Conservation (phyloP, 2,797 vertebrate genomes). For the Orientallactaga sibirica region DNA sequence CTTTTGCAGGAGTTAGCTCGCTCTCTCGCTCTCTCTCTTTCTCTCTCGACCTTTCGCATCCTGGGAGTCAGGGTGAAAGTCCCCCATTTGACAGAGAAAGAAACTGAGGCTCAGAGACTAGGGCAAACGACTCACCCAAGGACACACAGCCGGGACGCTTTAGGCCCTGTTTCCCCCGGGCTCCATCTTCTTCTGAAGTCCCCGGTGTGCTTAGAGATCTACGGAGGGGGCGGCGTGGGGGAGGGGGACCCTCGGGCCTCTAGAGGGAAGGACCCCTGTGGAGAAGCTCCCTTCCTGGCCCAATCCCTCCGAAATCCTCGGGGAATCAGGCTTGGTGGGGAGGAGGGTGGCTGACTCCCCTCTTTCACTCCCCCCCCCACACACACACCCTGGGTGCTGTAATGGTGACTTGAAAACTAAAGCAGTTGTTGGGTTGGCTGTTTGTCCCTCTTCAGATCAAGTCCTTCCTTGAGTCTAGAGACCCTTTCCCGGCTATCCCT, state of each 20-base stretch:
- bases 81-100: conserved; percentile 63
- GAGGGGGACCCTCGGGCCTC: conserved; percentile 59
- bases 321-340: not conserved
- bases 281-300: conserved; percentile 46
- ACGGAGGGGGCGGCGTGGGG: conserved; percentile 63
- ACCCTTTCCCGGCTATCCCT: not conserved
- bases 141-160: conserved; percentile 71
- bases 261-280: not conserved
- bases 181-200: conserved; percentile 68
- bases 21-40: not conserved
- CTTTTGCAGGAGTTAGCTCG: conserved; percentile 32
- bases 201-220: conserved; percentile 74
- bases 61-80: not conserved
- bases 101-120: conserved; percentile 65
- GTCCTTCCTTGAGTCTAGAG: not conserved
- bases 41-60: not conserved
- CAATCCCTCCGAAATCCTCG: not conserved
- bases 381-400: not conserved
- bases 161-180: not conserved
- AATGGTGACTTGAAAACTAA: conserved; percentile 14
- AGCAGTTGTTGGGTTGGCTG: not conserved
- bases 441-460: not conserved
- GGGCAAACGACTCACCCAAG: conserved; percentile 78
- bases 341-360: not conserved
- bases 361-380: too few species aligned